Evolutionary conservation across 2,888 invertebrate genomes (phyloP), one percentile per base, ranked within the genome.

Genomic region (Troides helena): DNA sequence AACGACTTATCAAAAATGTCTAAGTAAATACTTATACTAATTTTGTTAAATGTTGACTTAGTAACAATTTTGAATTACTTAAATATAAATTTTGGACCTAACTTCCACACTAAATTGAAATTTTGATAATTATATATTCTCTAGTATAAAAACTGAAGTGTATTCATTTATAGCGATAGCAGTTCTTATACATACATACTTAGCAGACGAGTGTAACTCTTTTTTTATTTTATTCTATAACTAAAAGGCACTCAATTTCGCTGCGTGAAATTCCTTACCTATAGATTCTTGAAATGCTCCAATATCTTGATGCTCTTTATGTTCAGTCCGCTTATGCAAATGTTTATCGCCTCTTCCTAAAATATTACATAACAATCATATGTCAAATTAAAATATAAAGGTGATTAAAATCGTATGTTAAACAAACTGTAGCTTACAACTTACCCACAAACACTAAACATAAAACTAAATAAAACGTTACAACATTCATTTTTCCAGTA

Each of bases 261-360:
- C 5, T n/a, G 53, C n/a, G 10, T 53, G n/a, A n/a, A n/a, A n/a
- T 25, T 58, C 10, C 78, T 77, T 79, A 92, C 92, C 91, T 74
- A 87, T 80, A 78, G 88, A 85, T 72, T 83, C 85, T 77, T 81
- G 85, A 73, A 89, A 88, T 63, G 80, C 71, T 73, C 80, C 81
- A 72, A 89, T 85, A 78, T 90, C 89, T 69, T 84, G 83, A 74
- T 83, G 81, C 63, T 87, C 79, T 71, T 83, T 84, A 74, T 86
- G 85, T 78, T 78, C 84, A 67, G 84, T 85, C 72, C 79, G 81
- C 78, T 84, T 86, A 74, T 89, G 90, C 89, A 90, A 88, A 43
- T 85, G 85, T 57, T 91, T 89, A 74, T 89, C 87, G 62, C 91
- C 90, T 79, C 84, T 82, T 78, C 85, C 92, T 92, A 69, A 66